Conservation (phyloP, 2,888 invertebrate genomes). For the Dryomyza anilis region DNA sequence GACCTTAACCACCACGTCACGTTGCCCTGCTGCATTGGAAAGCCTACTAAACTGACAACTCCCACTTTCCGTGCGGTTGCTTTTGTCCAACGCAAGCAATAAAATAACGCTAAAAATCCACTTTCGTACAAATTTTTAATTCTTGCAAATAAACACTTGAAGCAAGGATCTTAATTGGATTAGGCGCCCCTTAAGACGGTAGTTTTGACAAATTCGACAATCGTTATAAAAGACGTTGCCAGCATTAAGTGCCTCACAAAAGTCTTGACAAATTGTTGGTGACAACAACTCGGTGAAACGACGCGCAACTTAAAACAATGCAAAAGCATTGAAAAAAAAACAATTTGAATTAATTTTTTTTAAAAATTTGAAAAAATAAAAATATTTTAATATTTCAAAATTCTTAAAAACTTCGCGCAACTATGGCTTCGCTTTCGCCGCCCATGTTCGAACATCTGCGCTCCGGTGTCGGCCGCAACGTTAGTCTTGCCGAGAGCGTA, state of each 20-base stretch:
- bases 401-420: neutral
- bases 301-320: neutral
- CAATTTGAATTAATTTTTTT: neutral
- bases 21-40: no score
- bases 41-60: no score
- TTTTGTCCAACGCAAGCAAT: no score
- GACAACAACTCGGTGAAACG: conserved; percentile 3
- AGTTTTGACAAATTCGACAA: neutral
- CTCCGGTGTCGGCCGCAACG: conserved; percentile 60
- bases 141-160: conserved; percentile 7
- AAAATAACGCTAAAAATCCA: neutral
- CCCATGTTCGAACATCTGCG: conserved; percentile 45
- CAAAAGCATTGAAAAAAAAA: neutral
- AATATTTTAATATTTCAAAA: no score
- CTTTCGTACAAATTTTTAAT: conserved; percentile 14
- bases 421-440: conserved; percentile 44
- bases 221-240: conserved; percentile 37
- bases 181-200: neutral
- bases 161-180: conserved; percentile 22
- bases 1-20: no score
- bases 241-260: conserved; percentile 28
- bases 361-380: neutral
- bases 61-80: no score
- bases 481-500: conserved; percentile 73
- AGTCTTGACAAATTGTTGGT: conserved; percentile 33